Evolutionary conservation across 2,113 vertebrate species (phyloP).

Genomic region (Amia ocellicauda): DNA sequence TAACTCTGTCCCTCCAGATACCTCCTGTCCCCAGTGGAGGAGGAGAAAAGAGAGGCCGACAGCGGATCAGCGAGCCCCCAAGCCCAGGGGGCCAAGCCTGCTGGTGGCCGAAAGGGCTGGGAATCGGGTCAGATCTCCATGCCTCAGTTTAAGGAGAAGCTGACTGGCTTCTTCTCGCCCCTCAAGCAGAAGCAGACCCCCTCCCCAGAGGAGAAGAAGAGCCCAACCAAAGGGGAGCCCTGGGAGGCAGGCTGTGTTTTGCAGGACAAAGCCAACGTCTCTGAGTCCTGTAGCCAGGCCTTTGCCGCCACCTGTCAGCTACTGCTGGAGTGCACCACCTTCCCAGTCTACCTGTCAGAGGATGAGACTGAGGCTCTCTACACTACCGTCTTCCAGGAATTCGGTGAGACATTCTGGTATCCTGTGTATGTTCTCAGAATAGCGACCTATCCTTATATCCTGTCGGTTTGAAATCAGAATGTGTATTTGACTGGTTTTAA

Average conservation of each 20-base stretch:
- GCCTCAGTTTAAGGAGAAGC: conserved; percentile 82
- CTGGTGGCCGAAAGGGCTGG: conserved; percentile 33
- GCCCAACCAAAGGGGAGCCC: conserved; percentile 40
- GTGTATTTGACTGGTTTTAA: too few species aligned
- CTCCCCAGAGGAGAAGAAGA: conserved; percentile 42
- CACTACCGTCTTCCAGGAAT: conserved; percentile 64
- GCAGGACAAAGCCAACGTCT: conserved; percentile 66
- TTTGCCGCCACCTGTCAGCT: conserved; percentile 86
- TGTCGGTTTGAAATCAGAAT: too few species aligned
- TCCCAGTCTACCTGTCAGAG: conserved; percentile 85
- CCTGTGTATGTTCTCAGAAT: too few species aligned
- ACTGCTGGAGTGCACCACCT: conserved; percentile 87
- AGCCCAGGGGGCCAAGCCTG: conserved; percentile 20
- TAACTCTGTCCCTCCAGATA: conserved; percentile 40
- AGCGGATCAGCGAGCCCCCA: conserved; percentile 13
- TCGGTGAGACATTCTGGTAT: conserved; percentile 77
- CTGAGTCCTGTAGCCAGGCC: conserved; percentile 77
- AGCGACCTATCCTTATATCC: too few species aligned
- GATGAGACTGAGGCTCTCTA: conserved; percentile 76
- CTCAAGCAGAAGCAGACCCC: conserved; percentile 60
- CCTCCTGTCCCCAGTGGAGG: conserved; percentile 58
- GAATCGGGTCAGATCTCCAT: conserved; percentile 66
- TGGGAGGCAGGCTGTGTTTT: conserved; percentile 75
- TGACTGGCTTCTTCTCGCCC: conserved; percentile 76
- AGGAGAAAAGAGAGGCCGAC: conserved; percentile 41